Conservation (phyloP, 2,113 vertebrate genomes). For the Cynopterus brachyotis region DNA sequence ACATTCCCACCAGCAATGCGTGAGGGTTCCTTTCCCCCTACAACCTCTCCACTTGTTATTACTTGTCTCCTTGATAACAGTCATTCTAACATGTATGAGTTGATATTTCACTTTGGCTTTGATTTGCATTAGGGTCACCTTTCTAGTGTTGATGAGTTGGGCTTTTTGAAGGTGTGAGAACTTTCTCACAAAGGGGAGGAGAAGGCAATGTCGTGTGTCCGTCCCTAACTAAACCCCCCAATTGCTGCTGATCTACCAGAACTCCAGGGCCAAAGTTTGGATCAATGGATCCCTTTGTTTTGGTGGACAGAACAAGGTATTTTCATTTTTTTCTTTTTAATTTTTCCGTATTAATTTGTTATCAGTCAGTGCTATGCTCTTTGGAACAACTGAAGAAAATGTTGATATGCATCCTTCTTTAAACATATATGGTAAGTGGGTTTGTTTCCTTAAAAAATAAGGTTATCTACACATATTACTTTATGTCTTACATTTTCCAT, state of each 20-base stretch:
- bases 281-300: neutral
- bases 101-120: no score
- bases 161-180: neutral
- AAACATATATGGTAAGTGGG: neutral
- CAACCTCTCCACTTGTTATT: no score
- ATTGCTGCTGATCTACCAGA: accelerated
- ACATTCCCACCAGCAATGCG: no score
- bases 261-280: neutral
- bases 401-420: neutral
- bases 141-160: neutral
- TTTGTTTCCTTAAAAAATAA: neutral
- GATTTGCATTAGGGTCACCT: neutral
- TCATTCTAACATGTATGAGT: no score
- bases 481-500: neutral
- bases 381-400: neutral
- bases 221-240: no score
- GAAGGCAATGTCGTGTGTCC: neutral
- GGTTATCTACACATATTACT: neutral
- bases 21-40: no score
- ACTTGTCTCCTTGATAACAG: no score
- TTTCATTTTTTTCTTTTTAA: neutral
- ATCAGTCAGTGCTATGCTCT: neutral
- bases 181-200: neutral
- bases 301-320: neutral
- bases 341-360: neutral